A percentile compares a stretch with the other conserved stretches of the same genome.
phyloP scores from a whole-genome alignment of 1,140 invertebrate genomes.

The Caerostris extrusa region DNA sequence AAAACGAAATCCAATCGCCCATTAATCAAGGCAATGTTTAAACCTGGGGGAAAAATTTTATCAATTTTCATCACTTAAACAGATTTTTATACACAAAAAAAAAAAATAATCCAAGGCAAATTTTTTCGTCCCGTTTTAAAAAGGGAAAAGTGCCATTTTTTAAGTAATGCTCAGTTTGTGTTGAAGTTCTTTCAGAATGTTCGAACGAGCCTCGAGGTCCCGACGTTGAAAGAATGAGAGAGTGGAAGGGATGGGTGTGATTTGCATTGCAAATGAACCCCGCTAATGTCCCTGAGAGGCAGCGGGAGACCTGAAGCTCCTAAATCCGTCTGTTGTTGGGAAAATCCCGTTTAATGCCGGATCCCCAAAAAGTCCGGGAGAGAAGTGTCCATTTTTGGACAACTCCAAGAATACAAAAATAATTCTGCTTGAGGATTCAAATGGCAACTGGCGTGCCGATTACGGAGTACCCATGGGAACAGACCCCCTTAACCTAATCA shows the following conservation, averaged over 20 bases:
- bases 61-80: background rate
- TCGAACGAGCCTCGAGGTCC: background rate
- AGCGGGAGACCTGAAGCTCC: background rate
- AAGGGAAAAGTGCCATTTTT: background rate
- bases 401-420: too few relatives aligned
- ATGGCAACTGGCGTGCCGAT: too few relatives aligned
- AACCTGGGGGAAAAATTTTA: background rate
- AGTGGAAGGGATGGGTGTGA: background rate
- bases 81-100: background rate
- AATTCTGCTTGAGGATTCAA: too few relatives aligned
- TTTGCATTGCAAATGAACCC: conserved; percentile 4
- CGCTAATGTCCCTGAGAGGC: background rate
- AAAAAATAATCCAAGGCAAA: background rate
- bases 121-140: background rate
- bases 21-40: background rate
- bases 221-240: background rate
- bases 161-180: background rate
- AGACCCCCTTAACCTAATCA: too few relatives aligned
- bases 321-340: background rate
- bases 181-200: background rate
- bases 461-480: too few relatives aligned
- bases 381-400: background rate
- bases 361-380: background rate
- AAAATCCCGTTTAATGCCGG: background rate
- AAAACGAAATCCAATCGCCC: background rate